Base-by-base conservation (phyloP, 2,797 vertebrate genomes). In the Menidia menidia region DNA sequence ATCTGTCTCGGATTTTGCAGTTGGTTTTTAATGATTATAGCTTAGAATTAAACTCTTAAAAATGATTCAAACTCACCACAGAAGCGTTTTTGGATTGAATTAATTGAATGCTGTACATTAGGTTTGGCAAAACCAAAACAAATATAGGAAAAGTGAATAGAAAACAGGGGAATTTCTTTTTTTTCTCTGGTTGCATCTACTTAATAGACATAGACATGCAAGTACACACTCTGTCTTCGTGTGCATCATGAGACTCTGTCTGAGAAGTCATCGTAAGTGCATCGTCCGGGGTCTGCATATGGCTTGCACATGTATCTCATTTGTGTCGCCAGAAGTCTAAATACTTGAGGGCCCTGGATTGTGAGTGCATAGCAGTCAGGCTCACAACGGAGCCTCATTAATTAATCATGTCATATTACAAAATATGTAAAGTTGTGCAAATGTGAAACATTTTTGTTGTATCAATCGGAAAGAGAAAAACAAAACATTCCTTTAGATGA, bases 301-400 rank as follows among this genome's bases (percentile, higher is more conserved):
- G 59, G 78, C 67, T 68, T 74, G 55, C 80, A 75, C 83, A 84
- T 82, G 78, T 69, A 78, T 80, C 64, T 73, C 50, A 85, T 87
- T 83, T 81, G 63, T 65, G 56, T 72, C 68, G 68, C 61, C 39
- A 16, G 18, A 64, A 14, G 50, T 50, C 43, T 44, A 42, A 71
- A 60, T 56, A 65, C 55, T 55, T 6, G 6, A 61, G 45, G 19
- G 12, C 35, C 19, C 15, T 57, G 47, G 55, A 52, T 39, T 58
- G 62, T 80, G 64, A 77, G 48, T 71, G 67, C 18, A 45, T 42
- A 62, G 52, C 30, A 62, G 42, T 60, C 48, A 62, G 50, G 44
- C 47, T 58, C 59, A n/a, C 35, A 43, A 15, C 42, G 67, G 52
- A 68, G 39, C 61, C 2, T 52, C 18, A 47, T 48, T 47, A 53